Evolutionary conservation across 2,888 invertebrate species (phyloP), one percentile per base, ranked within the genome.

Genomic region (Carterocephalus palaemon): DNA sequence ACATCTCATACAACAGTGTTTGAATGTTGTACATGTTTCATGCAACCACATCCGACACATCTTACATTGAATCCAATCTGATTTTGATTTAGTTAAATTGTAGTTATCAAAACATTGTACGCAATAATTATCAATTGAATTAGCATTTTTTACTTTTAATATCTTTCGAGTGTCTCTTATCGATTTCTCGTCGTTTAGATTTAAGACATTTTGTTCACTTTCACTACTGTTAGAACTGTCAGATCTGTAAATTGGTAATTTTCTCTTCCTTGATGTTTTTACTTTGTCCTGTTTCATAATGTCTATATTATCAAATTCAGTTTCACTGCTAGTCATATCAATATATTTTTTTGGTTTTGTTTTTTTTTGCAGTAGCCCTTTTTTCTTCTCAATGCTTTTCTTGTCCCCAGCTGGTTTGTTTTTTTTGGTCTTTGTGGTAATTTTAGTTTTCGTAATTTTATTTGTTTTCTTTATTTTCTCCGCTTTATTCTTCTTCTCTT

Each of bases 341-440:
- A 33, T 40, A 33, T 46, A 40, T 46, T 34, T 29, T 40, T 23
- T 34, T 16, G 31, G 4, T 13, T 37, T 47, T 48, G 41, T 47
- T 3, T 38, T 46, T 40, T 40, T 29, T 50, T 48, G 31, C 12
- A 13, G 37, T 41, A 6, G 45, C 37, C 29, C 16, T 33, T 38
- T 49, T 48, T 51, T 49, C 42, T 38, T 51, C 46, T 4, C n/a
- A 49, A 46, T 51, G 10, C 26, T 51, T 49, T 48, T 22, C 15
- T 51, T 46, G 19, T 23, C 19, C 8, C 43, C 46, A 49, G 19
- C 46, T 49, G 32, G 39, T 51, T 49, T 49, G 3, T 46, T 41
- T 49, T 49, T 49, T 45, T 37, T 36, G 32, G 7, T 31, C 20
- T 29, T 29, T 2, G 29, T 13, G 23, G 34, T 45, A 19, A 37